Evolutionary conservation across 2,113 vertebrate genomes (phyloP).

Genomic region (Falcunculus frontatus): DNA sequence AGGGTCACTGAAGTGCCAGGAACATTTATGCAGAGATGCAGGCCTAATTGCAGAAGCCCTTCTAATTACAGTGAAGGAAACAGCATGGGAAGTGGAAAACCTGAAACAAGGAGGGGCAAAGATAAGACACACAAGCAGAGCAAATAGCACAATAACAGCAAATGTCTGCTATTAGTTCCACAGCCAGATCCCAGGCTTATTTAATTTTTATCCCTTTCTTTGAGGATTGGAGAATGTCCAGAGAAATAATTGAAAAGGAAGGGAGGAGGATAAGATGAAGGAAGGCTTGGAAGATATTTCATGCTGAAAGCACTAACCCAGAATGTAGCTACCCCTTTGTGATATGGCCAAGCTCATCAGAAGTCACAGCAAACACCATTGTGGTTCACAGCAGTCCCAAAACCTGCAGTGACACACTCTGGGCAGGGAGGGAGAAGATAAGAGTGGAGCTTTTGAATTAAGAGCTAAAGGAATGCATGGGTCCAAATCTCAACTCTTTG

Average conservation of each 20-base stretch:
- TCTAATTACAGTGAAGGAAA: neutral
- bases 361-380: neutral
- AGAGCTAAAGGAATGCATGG: neutral
- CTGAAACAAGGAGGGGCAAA: neutral
- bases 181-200: neutral
- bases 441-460: neutral
- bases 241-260: neutral
- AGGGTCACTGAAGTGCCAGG: neutral
- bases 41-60: neutral
- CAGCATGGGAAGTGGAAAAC: neutral
- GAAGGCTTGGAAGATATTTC: neutral
- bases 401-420: neutral
- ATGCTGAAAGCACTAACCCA: neutral
- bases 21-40: neutral
- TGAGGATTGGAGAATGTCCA: neutral
- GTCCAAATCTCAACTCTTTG: neutral
- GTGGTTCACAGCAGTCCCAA: neutral
- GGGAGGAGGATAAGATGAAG: neutral
- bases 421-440: neutral
- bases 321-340: neutral
- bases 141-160: neutral
- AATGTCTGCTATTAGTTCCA: neutral
- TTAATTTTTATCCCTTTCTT: neutral
- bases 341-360: neutral
- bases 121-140: neutral